Conservation (phyloP, 2,113 vertebrate genomes). For the Noctilio leporinus region DNA sequence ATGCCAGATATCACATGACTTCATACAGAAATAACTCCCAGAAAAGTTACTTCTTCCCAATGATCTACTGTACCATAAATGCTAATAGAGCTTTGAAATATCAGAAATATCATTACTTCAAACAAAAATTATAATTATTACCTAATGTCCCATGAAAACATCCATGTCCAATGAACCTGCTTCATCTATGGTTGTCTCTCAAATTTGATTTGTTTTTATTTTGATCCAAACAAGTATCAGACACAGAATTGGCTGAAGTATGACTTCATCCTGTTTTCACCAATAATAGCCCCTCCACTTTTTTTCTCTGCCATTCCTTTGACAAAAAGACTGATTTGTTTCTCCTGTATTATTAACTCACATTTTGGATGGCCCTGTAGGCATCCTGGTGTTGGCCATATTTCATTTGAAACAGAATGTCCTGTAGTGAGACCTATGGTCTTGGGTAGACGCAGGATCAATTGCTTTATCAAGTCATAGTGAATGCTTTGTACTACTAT, state of each 20-base stretch:
- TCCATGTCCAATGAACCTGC: not conserved
- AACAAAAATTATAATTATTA: not conserved
- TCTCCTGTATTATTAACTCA: not conserved
- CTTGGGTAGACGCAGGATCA: not conserved
- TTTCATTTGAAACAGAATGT: not conserved
- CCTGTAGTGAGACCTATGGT: not conserved
- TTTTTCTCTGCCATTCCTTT: not conserved
- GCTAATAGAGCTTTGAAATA: not conserved
- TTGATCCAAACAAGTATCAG: not conserved
- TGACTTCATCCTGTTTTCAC: not conserved
- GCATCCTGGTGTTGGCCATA: not conserved
- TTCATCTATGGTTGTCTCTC: not conserved
- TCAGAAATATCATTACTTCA: not conserved
- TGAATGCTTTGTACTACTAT: not conserved
- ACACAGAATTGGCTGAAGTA: not conserved
- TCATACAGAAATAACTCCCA: not conserved
- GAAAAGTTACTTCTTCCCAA: not conserved
- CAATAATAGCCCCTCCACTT: not conserved
- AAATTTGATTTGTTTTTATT: not conserved
- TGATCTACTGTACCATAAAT: not conserved
- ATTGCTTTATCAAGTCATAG: not conserved
- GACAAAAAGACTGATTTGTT: not conserved
- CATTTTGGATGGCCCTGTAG: not conserved
- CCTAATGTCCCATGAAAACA: not conserved
- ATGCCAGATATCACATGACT: not conserved